Evolutionary conservation across 2,113 vertebrate genomes (phyloP).

Genomic region (Osmerus eperlanus): DNA sequence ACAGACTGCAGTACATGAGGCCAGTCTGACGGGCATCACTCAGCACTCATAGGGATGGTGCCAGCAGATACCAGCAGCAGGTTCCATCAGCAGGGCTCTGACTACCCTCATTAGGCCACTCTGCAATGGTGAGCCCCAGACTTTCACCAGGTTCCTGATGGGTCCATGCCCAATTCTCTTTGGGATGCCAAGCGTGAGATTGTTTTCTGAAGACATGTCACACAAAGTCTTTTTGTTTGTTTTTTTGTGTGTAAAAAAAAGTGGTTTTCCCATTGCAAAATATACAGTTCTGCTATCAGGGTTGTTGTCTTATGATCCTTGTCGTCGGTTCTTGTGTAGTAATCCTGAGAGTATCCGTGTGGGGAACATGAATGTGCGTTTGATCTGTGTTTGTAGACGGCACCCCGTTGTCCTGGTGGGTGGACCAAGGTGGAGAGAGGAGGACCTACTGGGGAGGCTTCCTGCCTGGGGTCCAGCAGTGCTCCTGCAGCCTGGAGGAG

Average conservation of each 20-base stretch:
- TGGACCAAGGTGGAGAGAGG: conserved; percentile 76
- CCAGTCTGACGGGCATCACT: neutral
- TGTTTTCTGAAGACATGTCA: too few relatives aligned
- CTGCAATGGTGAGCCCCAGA: neutral
- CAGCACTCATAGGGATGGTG: neutral
- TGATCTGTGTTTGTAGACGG: conserved; percentile 72
- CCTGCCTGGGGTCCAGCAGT: conserved; percentile 79
- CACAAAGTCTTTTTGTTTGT: too few relatives aligned
- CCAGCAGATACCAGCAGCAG: neutral
- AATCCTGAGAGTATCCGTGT: neutral
- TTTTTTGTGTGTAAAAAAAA: too few relatives aligned
- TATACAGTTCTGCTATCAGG: too few relatives aligned
- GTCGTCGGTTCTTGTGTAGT: neutral
- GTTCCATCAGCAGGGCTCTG: neutral
- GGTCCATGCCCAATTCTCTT: too few relatives aligned
- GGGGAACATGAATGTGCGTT: neutral
- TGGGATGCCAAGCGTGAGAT: too few relatives aligned
- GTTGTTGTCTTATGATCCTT: neutral
- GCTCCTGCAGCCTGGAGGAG: conserved; percentile 83
- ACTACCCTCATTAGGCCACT: neutral
- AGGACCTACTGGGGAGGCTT: conserved; percentile 85
- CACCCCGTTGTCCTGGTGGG: conserved; percentile 82
- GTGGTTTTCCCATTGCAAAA: too few relatives aligned
- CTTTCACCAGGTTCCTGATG: neutral
- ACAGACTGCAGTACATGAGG: neutral